These are phyloP conservation scores for Globia sparganii DNA, from an alignment of 2,888 invertebrate species.

Conservation along the genomic window DNA sequence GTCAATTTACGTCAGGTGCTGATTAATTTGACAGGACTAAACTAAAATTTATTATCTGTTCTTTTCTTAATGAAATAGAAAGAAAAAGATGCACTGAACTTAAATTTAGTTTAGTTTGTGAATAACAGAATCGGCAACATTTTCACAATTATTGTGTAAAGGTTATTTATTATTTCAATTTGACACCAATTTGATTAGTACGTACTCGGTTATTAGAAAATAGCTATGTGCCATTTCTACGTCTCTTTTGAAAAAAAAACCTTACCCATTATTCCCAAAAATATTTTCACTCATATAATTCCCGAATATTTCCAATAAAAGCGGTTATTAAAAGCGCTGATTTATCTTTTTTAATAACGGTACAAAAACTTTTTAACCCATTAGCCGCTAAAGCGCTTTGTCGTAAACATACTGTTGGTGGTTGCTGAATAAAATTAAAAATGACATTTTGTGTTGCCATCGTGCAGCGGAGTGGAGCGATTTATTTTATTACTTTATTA, in stretches of 20 bases:
- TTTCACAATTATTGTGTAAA: background rate
- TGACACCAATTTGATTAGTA: background rate
- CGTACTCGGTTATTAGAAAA: background rate
- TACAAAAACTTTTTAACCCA: constrained; percentile 65
- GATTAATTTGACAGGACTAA: too few relatives aligned
- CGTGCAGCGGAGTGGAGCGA: constrained; percentile 70
- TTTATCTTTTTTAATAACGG: constrained; percentile 64
- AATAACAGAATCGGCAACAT: too few relatives aligned
- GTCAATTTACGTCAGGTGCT: too few relatives aligned
- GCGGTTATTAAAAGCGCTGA: constrained; percentile 42
- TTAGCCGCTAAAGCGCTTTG: constrained; percentile 70
- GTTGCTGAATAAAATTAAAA: constrained; percentile 79
- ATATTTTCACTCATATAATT: constrained; percentile 15
- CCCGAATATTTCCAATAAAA: constrained; percentile 39
- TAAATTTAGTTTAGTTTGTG: too few relatives aligned
- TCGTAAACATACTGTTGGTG: constrained; percentile 72
- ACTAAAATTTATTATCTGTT: too few relatives aligned
- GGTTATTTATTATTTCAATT: background rate
- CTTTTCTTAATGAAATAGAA: too few relatives aligned
- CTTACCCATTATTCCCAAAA: constrained; percentile 6
- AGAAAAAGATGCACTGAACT: too few relatives aligned
- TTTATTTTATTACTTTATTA: constrained; percentile 84
- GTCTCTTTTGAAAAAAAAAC: background rate
- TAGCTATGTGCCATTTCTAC: background rate
- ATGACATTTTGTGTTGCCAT: constrained; percentile 76